Percentiles rank a stretch among this genome's conserved stretches.
phyloP scores from a whole-genome alignment of 2,113 vertebrate species.

The Chiloscyllium plagiosum region DNA sequence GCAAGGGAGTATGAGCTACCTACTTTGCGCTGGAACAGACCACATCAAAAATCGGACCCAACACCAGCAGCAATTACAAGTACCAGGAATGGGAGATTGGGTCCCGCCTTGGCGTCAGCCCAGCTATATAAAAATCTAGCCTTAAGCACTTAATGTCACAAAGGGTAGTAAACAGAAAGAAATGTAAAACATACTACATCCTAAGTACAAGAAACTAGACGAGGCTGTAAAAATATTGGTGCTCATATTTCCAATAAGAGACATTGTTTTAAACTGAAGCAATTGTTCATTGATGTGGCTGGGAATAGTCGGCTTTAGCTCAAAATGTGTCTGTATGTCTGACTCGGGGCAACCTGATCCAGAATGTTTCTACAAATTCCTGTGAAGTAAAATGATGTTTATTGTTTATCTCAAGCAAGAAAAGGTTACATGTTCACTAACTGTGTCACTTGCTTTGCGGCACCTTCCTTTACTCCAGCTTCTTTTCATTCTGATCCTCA shows the following conservation, averaged over 20 bases:
- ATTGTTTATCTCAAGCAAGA: too few species aligned
- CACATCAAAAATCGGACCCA: too few species aligned
- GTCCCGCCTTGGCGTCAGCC: too few species aligned
- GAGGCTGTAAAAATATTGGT: neutral
- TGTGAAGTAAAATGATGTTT: neutral
- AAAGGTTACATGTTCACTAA: neutral
- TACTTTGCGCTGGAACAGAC: too few species aligned
- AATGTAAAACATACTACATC: neutral
- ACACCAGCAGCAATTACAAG: too few species aligned
- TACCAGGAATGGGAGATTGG: too few species aligned
- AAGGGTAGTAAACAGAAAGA: neutral
- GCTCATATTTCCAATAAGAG: neutral
- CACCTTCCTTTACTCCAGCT: neutral
- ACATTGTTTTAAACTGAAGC: neutral
- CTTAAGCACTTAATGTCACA: neutral
- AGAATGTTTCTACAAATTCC: neutral
- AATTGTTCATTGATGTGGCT: neutral
- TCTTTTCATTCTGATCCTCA: neutral
- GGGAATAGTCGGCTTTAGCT: neutral
- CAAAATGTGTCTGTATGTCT: neutral
- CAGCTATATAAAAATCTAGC: neutral
- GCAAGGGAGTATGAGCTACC: too few species aligned
- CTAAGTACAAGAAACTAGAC: neutral
- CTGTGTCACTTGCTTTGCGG: neutral
- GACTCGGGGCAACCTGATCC: neutral